Evolutionary conservation across 2,888 invertebrate genomes (phyloP).

Genomic region (Thalpophila matura): DNA sequence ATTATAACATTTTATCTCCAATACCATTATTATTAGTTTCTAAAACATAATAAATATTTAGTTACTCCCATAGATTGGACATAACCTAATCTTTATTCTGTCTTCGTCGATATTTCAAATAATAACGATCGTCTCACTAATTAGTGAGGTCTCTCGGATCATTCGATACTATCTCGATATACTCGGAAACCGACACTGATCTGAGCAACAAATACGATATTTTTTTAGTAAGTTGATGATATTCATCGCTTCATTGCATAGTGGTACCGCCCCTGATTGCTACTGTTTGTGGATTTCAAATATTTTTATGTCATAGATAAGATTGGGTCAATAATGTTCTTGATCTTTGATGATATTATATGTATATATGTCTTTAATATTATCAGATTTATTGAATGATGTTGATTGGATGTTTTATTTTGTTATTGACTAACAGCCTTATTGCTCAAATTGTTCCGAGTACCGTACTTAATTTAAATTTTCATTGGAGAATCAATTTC

Average conservation of each 20-base stretch:
- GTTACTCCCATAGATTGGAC: slow-evolving; percentile 1
- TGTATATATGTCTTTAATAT: background rate
- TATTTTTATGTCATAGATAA: slow-evolving; percentile 4
- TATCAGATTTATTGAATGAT: background rate
- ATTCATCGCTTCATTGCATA: slow-evolving; percentile 41
- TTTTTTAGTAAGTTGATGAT: slow-evolving; percentile 28
- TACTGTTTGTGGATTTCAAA: slow-evolving; percentile 34
- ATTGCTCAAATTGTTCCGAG: no score
- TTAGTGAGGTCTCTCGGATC: slow-evolving; percentile 46
- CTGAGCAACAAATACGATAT: slow-evolving; percentile 32
- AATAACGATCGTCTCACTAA: slow-evolving; percentile 55
- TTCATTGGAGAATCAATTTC: no score
- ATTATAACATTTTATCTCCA: background rate
- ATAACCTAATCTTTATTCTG: slow-evolving; percentile 33
- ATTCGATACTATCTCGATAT: slow-evolving; percentile 55
- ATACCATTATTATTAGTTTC: background rate
- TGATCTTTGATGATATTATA: background rate
- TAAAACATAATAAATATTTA: slow-evolving; percentile 6
- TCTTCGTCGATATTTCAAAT: slow-evolving; percentile 49
- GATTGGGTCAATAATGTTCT: background rate
- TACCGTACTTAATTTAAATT: no score
- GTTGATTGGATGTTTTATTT: no score
- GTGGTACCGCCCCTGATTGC: slow-evolving; percentile 29
- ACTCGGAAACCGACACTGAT: slow-evolving; percentile 55
- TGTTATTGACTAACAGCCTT: no score